Percentiles rank a stretch among this genome's conserved stretches.
Evolutionary conservation across 2,888 invertebrate genomes (phyloP).

Genomic region (Protophormia terraenovae): DNA sequence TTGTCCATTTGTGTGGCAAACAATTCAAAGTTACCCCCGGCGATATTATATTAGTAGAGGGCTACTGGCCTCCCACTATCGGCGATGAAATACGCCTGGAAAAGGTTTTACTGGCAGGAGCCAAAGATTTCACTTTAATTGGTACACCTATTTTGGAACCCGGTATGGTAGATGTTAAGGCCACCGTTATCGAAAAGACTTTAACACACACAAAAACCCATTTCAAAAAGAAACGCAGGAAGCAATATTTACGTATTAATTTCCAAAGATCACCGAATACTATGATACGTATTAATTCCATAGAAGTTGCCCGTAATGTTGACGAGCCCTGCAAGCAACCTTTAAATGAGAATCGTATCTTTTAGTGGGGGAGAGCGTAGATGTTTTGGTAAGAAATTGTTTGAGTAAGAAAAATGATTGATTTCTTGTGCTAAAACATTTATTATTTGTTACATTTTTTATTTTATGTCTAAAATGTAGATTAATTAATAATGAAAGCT

Average conservation of each 20-base stretch:
- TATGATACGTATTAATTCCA: slow-evolving; percentile 89
- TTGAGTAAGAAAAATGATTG: neutral
- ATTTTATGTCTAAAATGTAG: slow-evolving; percentile 29
- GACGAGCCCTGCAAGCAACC: slow-evolving; percentile 59
- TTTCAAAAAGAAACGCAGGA: slow-evolving; percentile 89
- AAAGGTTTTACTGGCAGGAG: slow-evolving; percentile 91
- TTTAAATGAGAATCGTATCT: slow-evolving; percentile 64
- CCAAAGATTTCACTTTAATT: slow-evolving; percentile 90
- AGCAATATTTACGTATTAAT: slow-evolving; percentile 89
- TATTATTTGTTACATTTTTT: slow-evolving; percentile 41
- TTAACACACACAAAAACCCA: slow-evolving; percentile 90
- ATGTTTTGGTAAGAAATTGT: slow-evolving; percentile 21
- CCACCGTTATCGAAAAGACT: slow-evolving; percentile 92
- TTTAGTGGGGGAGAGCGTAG: slow-evolving; percentile 57
- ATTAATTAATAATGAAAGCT: slow-evolving; percentile 20
- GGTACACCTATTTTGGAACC: slow-evolving; percentile 90
- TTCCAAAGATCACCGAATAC: slow-evolving; percentile 87
- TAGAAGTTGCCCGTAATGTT: slow-evolving; percentile 83
- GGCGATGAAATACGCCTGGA: slow-evolving; percentile 91
- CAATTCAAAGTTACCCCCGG: slow-evolving; percentile 93
- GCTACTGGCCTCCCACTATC: slow-evolving; percentile 90
- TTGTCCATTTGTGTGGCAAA: slow-evolving; percentile 90
- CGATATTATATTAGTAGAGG: slow-evolving; percentile 91
- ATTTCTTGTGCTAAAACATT: slow-evolving; percentile 44
- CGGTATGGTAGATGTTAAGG: slow-evolving; percentile 88